Conservation (phyloP, 2,113 vertebrate genomes). For the Neoarius graeffei region DNA sequence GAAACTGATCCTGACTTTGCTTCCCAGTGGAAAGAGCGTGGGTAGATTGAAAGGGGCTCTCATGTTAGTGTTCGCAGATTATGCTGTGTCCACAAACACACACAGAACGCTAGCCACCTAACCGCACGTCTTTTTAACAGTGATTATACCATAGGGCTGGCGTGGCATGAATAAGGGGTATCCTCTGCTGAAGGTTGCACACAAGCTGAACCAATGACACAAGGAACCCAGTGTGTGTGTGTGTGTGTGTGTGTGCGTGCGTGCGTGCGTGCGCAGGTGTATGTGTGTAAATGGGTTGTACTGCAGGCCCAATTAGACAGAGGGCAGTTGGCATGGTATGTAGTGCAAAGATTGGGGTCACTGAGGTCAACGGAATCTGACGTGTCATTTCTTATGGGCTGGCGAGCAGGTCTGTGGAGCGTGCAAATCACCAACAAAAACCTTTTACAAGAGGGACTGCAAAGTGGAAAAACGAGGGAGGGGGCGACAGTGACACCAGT, state of each 20-base stretch:
- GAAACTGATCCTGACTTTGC: slow-evolving; percentile 43
- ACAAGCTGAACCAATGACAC: slow-evolving; percentile 38
- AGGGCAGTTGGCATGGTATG: slow-evolving; percentile 65
- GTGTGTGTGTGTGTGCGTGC: not conserved
- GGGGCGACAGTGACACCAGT: slow-evolving; percentile 48
- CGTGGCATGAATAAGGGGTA: slow-evolving; percentile 47
- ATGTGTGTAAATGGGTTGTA: slow-evolving; percentile 37
- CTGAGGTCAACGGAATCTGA: slow-evolving; percentile 70
- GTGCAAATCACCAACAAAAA: slow-evolving; percentile 78
- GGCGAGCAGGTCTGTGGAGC: slow-evolving; percentile 69
- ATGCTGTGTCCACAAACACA: not conserved
- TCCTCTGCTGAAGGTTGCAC: slow-evolving; percentile 52
- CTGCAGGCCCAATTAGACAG: slow-evolving; percentile 61
- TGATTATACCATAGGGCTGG: slow-evolving; percentile 68
- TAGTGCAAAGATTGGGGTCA: slow-evolving; percentile 79
- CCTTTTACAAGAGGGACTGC: slow-evolving; percentile 66
- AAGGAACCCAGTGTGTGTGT: slow-evolving; percentile 28
- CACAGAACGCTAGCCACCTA: slow-evolving; percentile 72
- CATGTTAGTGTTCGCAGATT: not conserved
- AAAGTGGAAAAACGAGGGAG: slow-evolving; percentile 46
- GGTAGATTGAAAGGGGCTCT: slow-evolving; percentile 27
- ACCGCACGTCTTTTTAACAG: slow-evolving; percentile 72
- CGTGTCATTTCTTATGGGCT: slow-evolving; percentile 73
- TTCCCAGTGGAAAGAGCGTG: slow-evolving; percentile 35
- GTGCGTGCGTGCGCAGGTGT: not conserved